Evolutionary conservation across 1,140 invertebrate genomes (phyloP).

Genomic region (Cotesia vestalis): DNA sequence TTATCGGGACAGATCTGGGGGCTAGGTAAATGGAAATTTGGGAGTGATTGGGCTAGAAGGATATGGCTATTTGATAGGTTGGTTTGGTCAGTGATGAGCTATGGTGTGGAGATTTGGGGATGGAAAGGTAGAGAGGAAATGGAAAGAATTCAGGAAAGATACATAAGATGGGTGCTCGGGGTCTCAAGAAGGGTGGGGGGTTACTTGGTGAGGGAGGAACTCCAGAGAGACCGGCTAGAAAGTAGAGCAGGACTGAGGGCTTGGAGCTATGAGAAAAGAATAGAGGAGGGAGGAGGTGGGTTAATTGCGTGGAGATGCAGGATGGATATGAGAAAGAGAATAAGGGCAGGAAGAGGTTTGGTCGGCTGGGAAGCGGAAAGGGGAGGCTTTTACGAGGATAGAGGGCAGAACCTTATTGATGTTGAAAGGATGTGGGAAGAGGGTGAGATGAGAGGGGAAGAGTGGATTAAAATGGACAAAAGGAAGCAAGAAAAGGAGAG

Average conservation of each 20-base stretch:
- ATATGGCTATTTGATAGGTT: slow-evolving; percentile 25
- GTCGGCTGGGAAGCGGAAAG: neutral
- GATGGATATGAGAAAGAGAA: slow-evolving; percentile 10
- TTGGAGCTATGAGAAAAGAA: slow-evolving; percentile 27
- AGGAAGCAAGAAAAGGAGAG: too few species aligned
- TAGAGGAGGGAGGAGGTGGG: slow-evolving; percentile 16
- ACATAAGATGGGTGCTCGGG: slow-evolving; percentile 19
- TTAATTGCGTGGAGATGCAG: slow-evolving; percentile 18
- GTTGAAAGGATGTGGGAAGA: neutral
- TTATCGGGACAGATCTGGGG: slow-evolving; percentile 20
- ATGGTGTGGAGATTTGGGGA: slow-evolving; percentile 13
- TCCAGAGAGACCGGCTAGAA: slow-evolving; percentile 10
- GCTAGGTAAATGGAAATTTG: slow-evolving; percentile 20
- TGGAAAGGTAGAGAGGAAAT: slow-evolving; percentile 13
- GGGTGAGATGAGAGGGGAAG: neutral
- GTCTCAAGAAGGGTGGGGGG: slow-evolving; percentile 16
- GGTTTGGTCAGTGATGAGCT: slow-evolving; percentile 13
- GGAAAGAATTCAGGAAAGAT: slow-evolving; percentile 27
- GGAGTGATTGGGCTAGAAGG: neutral
- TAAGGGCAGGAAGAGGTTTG: neutral
- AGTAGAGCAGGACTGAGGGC: slow-evolving; percentile 19
- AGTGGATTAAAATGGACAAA: neutral
- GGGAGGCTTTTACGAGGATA: neutral
- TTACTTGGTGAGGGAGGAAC: slow-evolving; percentile 33
- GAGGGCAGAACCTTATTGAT: too few species aligned